Evolutionary conservation across 2,888 invertebrate genomes (phyloP), one percentile per base, ranked within the genome.

Genomic region (Apamea sordens): DNA sequence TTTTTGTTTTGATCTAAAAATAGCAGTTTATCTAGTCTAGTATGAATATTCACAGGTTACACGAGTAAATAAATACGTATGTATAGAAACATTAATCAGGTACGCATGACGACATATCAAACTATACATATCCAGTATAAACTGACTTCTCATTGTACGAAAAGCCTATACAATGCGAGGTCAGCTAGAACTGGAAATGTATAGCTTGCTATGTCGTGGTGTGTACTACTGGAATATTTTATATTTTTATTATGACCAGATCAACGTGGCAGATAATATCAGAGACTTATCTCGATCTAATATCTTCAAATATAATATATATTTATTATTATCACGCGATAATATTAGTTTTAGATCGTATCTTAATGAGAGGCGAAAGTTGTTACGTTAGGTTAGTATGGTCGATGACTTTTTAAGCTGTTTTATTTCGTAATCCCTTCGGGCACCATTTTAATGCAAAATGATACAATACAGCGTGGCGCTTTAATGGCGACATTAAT

Each of bases 281-380:
- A 15, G 21, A 65, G 18, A 18, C 15, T 50, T 64, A 73, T 71
- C 70, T 73, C 21, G n/a, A 65, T 72, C 64, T 56, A 63, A 82
- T 69, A 74, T 85, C 73, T 73, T 59, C 18, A 59, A 76, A 50
- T 36, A 47, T 53, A 11, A 1, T 5, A n/a, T n/a, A 79, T 73
- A 44, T 76, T 74, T 72, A 76, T 85, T 36, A 75, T n/a, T 64
- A 80, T 72, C 53, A 68, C 63, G 36, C 63, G 67, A 76, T 73
- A 77, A 73, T 65, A 77, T 83, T 79, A 59, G 41, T 63, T 74
- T 56, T 50, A 73, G 77, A 86, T 85, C n/a, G 0, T 83, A 86
- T 86, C 80, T 83, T 76, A 83, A 80, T 83, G 73, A 76, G 36
- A 68, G n/a, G 56, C 15, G 83, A 85, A 86, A 85, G 86, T 85